Percentiles rank a stretch among this genome's conserved stretches.
These are phyloP conservation scores for Macropodus opercularis DNA, from an alignment of 2,797 vertebrate genomes.

Conservation along the genomic window DNA sequence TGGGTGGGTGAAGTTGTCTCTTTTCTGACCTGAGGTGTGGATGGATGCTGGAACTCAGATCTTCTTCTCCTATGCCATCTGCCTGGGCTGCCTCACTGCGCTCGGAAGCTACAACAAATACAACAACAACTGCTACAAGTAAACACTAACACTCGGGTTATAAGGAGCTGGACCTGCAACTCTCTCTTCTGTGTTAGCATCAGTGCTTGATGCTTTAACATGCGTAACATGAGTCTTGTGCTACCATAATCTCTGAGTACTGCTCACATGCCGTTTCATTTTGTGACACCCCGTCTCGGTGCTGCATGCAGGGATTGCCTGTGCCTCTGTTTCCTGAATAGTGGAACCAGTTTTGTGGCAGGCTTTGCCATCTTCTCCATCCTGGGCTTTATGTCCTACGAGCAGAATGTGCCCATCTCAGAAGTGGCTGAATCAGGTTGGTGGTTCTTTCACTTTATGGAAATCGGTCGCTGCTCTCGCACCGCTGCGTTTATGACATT, in stretches of 20 bases:
- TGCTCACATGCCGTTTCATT: neutral
- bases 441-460: conserved; percentile 21
- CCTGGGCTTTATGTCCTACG: conserved; percentile 96
- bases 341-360: conserved; percentile 94
- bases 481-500: neutral
- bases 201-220: too few species aligned
- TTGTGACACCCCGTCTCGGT: conserved; percentile 6
- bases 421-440: conserved; percentile 94
- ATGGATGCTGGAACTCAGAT: conserved; percentile 99
- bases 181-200: neutral
- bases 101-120: conserved; percentile 98
- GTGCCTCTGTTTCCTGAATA: conserved; percentile 93
- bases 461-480: neutral
- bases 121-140: conserved; percentile 98
- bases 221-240: neutral
- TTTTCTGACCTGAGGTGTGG: conserved; percentile 86
- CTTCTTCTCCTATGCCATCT: conserved; percentile 97
- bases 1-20: too few species aligned
- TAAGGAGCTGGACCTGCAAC: neutral
- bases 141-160: conserved; percentile 19
- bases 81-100: conserved; percentile 92
- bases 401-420: conserved; percentile 92
- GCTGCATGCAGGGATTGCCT: conserved; percentile 87
- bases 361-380: conserved; percentile 99
- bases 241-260: neutral